Evolutionary conservation across 2,113 vertebrate species (phyloP).

Genomic region (Nothobranchius furzeri): DNA sequence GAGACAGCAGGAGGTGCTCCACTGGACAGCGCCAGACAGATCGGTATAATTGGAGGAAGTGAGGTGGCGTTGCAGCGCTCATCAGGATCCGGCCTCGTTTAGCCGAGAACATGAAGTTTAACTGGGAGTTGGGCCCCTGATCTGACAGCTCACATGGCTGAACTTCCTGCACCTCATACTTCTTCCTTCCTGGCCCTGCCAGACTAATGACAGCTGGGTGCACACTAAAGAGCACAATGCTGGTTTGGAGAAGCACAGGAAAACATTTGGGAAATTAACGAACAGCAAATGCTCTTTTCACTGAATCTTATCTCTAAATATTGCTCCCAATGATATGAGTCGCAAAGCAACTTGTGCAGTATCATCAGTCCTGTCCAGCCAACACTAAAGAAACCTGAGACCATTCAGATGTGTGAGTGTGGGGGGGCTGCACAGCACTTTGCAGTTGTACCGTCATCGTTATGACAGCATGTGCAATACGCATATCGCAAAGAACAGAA

Average conservation of each 20-base stretch:
- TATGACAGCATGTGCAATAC: no score
- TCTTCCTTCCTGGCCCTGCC: not conserved
- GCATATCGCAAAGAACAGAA: no score
- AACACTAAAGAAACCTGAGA: no score
- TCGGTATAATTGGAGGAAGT: conserved; percentile 67
- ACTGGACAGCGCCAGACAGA: conserved; percentile 51
- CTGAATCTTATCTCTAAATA: not conserved
- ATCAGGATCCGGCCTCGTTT: conserved; percentile 31
- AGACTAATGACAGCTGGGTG: conserved; percentile 6
- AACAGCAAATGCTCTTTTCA: not conserved
- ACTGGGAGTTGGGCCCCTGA: conserved; percentile 13
- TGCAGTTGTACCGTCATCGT: no score
- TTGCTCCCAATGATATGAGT: not conserved
- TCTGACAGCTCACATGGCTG: conserved; percentile 25
- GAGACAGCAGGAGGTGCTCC: conserved; percentile 53
- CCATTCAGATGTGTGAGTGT: no score
- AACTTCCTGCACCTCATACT: conserved; percentile 10
- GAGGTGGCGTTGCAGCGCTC: conserved; percentile 51
- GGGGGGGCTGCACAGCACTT: no score
- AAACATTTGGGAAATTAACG: not conserved
- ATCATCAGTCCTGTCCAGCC: no score
- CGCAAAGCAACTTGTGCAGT: no score
- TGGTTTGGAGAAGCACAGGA: not conserved
- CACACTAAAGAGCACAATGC: not conserved
- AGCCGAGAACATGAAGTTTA: conserved; percentile 46